These are phyloP conservation scores for Intellagama lesueurii DNA, from an alignment of 2,797 vertebrate species.

Conservation along the genomic window DNA sequence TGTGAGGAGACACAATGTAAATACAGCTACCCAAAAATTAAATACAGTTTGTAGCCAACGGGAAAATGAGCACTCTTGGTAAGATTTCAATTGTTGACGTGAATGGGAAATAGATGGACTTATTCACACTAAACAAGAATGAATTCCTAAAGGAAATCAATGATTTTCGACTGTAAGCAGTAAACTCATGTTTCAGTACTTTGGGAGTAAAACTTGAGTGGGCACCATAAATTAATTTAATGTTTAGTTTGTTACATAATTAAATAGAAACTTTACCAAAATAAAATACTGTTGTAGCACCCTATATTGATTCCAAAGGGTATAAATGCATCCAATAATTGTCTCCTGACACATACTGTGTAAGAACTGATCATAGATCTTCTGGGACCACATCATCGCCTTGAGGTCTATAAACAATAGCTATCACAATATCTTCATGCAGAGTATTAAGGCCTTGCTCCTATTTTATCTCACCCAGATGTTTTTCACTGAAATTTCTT, in stretches of 20 bases:
- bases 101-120: conserved; percentile 47
- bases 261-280: conserved; percentile 45
- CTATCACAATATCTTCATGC: background rate
- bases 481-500: background rate
- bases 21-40: conserved; percentile 27
- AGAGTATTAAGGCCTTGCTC: background rate
- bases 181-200: conserved; percentile 39
- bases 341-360: background rate
- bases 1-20: background rate
- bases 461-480: background rate
- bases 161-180: conserved; percentile 58
- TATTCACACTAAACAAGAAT: conserved; percentile 41
- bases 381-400: background rate
- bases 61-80: conserved; percentile 24
- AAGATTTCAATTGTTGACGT: conserved; percentile 27
- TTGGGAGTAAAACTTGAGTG: conserved; percentile 49
- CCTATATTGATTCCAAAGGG: background rate
- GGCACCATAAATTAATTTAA: conserved; percentile 53
- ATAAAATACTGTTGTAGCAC: background rate
- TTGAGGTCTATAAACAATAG: background rate
- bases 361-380: background rate
- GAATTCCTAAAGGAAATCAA: conserved; percentile 68
- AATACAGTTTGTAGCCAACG: conserved; percentile 33
- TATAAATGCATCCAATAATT: background rate
- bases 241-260: conserved; percentile 51